These are phyloP conservation scores for Drosophila crucigera DNA, from an alignment of 2,888 invertebrate species.

Conservation along the genomic window DNA sequence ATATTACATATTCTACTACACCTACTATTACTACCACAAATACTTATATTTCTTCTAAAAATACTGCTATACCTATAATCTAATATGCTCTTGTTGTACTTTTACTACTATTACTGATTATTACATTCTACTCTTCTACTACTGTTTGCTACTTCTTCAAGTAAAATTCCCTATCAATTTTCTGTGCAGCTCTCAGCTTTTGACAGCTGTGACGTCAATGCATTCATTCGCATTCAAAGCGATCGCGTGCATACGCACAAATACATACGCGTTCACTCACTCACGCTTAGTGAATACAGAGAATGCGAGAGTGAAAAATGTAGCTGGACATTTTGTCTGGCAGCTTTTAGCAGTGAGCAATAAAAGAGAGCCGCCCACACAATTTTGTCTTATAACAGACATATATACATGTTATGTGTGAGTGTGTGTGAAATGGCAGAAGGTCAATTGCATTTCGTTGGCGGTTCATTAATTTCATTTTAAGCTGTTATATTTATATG, in stretches of 20 bases:
- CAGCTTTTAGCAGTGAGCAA: constrained; percentile 16
- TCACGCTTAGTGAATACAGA: constrained; percentile 13
- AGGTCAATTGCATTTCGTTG: constrained; percentile 83
- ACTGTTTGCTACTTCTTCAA: neutral
- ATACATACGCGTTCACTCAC: constrained; percentile 21
- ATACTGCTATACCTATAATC: neutral
- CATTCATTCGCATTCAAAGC: constrained; percentile 60
- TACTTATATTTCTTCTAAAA: neutral
- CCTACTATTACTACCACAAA: neutral
- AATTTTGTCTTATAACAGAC: constrained; percentile 20
- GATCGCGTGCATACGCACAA: constrained; percentile 54
- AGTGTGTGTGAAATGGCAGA: constrained; percentile 63
- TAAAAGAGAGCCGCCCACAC: constrained; percentile 51
- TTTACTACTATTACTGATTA: neutral
- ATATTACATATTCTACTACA: neutral
- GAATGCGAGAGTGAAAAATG: constrained; percentile 5
- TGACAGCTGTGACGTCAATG: constrained; percentile 69
- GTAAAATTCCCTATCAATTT: neutral
- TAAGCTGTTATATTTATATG: constrained; percentile 56
- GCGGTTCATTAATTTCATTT: constrained; percentile 78
- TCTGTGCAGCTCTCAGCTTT: constrained; percentile 32
- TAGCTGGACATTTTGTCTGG: constrained; percentile 73
- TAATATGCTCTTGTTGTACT: neutral
- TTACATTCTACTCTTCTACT: neutral
- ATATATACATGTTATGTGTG: constrained; percentile 7